These are phyloP conservation scores for Peromyscus aztecus DNA, from an alignment of 2,797 vertebrate species.

Conservation along the genomic window DNA sequence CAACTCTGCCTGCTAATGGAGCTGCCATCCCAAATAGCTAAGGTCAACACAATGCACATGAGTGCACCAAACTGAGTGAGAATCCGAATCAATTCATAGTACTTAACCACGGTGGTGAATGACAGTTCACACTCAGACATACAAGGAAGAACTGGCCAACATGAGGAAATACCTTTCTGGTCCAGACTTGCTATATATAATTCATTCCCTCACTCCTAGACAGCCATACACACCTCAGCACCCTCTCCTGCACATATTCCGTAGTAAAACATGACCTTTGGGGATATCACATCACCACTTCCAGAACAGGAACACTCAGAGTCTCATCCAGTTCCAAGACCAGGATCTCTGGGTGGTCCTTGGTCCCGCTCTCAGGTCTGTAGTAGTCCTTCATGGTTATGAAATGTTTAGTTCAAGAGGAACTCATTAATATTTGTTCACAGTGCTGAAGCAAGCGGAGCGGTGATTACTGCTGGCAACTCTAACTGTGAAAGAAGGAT, in stretches of 20 bases:
- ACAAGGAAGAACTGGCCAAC: neutral
- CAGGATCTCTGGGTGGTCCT: neutral
- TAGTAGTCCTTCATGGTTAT: neutral
- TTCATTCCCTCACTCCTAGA: neutral
- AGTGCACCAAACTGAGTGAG: neutral
- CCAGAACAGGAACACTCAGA: neutral
- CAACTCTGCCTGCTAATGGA: neutral
- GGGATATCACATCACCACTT: neutral
- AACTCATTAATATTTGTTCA: neutral
- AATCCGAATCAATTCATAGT: neutral
- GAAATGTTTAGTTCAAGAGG: neutral
- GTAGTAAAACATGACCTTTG: neutral
- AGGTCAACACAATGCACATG: neutral
- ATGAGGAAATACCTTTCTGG: neutral
- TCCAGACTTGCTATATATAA: neutral
- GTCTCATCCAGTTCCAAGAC: neutral
- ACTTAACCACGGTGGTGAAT: neutral
- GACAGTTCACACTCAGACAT: neutral
- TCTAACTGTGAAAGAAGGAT: neutral
- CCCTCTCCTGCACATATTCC: neutral
- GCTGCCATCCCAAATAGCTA: neutral
- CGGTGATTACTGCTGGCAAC: neutral
- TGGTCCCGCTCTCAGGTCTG: neutral
- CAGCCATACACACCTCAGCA: neutral
- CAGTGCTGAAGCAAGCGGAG: neutral